Evolutionary conservation across 2,888 invertebrate genomes (phyloP).

Genomic region (Protonemura montana): DNA sequence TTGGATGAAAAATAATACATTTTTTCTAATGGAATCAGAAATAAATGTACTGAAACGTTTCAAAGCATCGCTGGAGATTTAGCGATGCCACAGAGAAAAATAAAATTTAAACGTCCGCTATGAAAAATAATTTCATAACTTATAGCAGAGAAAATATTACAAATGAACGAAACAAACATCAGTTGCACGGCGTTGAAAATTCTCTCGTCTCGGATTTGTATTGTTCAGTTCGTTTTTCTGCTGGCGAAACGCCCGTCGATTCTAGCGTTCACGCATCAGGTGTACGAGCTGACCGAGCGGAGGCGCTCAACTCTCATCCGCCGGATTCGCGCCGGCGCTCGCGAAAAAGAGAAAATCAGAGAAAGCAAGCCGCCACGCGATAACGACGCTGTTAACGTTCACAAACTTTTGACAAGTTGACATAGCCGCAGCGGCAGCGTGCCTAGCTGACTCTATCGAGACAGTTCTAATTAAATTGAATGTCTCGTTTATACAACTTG

Average conservation of each 20-base stretch:
- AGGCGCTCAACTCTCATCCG: neutral
- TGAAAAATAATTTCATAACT: neutral
- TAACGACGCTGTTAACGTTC: conserved; percentile 17
- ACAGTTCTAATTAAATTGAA: conserved; percentile 40
- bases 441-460: conserved; percentile 29
- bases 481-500: conserved; percentile 29
- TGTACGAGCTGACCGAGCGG: neutral
- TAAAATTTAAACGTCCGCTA: neutral
- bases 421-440: conserved; percentile 15
- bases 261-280: neutral
- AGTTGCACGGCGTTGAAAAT: neutral
- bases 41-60: neutral
- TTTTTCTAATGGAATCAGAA: neutral
- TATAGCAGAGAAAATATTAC: too few species aligned
- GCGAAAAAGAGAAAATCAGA: neutral
- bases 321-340: neutral
- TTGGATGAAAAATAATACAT: neutral
- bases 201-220: neutral
- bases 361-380: conserved; percentile 1
- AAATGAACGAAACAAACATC: neutral
- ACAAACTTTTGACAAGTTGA: conserved; percentile 38
- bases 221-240: neutral
- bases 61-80: neutral
- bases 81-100: neutral
- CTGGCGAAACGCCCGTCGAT: neutral